These are phyloP conservation scores for Archivesica marissinica DNA, from an alignment of 1,140 invertebrate species.

Conservation along the genomic window DNA sequence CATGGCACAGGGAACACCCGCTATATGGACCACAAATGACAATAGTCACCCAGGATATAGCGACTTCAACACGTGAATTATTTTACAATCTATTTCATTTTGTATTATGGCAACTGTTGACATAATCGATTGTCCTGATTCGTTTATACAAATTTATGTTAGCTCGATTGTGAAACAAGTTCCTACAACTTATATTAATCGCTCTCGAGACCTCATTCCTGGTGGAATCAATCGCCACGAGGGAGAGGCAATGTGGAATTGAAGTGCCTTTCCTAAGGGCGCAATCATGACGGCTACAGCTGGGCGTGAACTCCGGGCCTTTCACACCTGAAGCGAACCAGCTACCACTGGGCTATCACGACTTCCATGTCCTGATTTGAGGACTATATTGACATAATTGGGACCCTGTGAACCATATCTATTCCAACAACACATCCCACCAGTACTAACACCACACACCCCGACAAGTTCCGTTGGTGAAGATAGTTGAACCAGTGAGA, in stretches of 20 bases:
- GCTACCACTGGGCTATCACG: no score
- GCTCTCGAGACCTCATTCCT: no score
- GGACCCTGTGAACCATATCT: neutral
- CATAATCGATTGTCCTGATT: neutral
- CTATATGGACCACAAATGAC: constrained; percentile 83
- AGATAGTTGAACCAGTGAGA: no score
- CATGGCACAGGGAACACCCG: constrained; percentile 81
- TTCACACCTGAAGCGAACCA: no score
- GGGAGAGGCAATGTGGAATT: no score
- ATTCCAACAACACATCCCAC: neutral
- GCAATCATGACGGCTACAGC: no score
- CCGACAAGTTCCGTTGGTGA: neutral
- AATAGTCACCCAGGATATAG: constrained; percentile 52
- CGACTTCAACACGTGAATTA: constrained; percentile 48
- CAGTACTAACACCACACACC: neutral
- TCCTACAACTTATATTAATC: no score
- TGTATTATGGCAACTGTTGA: neutral
- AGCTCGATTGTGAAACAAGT: no score
- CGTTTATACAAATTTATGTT: no score
- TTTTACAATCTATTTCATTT: neutral
- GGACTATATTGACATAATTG: neutral
- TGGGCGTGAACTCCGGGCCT: no score
- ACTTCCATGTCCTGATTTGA: neutral
- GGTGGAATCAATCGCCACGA: no score
- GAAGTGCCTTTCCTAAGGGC: no score